Conservation (phyloP, 1,140 invertebrate genomes). For the Zaprionus nigranus region DNA sequence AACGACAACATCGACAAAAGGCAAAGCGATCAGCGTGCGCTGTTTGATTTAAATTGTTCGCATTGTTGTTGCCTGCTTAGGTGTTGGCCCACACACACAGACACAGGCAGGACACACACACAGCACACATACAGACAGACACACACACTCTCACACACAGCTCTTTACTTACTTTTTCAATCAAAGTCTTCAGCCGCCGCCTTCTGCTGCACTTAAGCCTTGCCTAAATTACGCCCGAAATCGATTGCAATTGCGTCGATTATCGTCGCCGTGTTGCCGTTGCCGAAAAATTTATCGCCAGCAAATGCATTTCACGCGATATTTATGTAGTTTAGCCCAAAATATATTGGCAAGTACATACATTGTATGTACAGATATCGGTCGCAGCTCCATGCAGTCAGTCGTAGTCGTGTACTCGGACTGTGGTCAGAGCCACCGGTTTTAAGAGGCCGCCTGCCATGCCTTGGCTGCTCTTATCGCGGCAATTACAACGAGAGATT, state of each 20-base stretch:
- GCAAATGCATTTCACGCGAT: conserved; percentile 80
- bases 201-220: conserved; percentile 66
- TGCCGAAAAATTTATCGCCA: conserved; percentile 72
- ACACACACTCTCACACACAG: background rate
- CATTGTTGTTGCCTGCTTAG: conserved; percentile 52
- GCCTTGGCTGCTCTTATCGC: conserved; percentile 58
- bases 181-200: conserved; percentile 33
- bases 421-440: conserved; percentile 61
- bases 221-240: conserved; percentile 81
- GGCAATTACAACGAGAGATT: conserved; percentile 80
- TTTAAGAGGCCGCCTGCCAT: conserved; percentile 65
- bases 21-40: conserved; percentile 55
- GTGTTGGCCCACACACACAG: conserved; percentile 47
- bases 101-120: conserved; percentile 4
- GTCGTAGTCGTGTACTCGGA: conserved; percentile 34
- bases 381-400: conserved; percentile 44
- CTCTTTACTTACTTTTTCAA: conserved; percentile 36
- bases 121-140: background rate
- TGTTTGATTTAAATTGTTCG: conserved; percentile 79
- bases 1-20: conserved; percentile 23
- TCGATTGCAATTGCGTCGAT: conserved; percentile 82
- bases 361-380: conserved; percentile 26
- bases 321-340: conserved; percentile 75
- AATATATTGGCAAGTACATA: conserved; percentile 40
- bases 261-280: conserved; percentile 69